A percentile compares a stretch with the other conserved stretches of the same genome.
phyloP scores from a whole-genome alignment of 1,140 invertebrate genomes.

The Drosophila pachea region DNA sequence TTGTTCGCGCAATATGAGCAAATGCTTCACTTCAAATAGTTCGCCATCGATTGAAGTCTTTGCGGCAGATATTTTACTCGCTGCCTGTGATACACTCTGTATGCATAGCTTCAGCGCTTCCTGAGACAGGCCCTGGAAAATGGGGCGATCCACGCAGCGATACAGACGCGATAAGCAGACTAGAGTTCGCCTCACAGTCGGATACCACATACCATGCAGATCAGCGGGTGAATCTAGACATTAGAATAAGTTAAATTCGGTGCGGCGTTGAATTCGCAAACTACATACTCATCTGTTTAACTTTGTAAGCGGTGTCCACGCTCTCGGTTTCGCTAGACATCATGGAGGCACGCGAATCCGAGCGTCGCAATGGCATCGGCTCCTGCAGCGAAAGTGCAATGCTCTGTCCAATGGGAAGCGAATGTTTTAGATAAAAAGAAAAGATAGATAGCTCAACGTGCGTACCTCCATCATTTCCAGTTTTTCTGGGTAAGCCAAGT shows the following conservation, averaged over 20 bases:
- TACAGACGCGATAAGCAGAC: constrained; percentile 97
- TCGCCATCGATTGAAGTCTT: constrained; percentile 92
- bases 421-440: no score
- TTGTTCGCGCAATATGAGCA: constrained; percentile 97
- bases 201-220: constrained; percentile 99
- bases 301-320: constrained; percentile 65
- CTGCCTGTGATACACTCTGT: constrained; percentile 91
- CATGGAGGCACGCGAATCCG: constrained; percentile 85
- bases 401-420: constrained; percentile 81
- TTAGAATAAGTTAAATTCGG: neutral
- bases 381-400: constrained; percentile 86
- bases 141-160: constrained; percentile 95
- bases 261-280: no score
- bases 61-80: constrained; percentile 83
- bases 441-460: neutral
- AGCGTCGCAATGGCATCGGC: constrained; percentile 81
- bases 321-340: constrained; percentile 80
- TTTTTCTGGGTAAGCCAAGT: constrained; percentile 98
- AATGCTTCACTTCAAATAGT: constrained; percentile 98
- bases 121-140: constrained; percentile 97
- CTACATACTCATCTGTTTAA: constrained; percentile 67
- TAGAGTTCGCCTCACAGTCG: constrained; percentile 95
- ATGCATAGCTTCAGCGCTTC: constrained; percentile 96
- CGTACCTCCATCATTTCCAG: constrained; percentile 96
- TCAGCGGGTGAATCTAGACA: constrained; percentile 91